These are phyloP conservation scores for Eurystomus glaucurus DNA, from an alignment of 2,797 vertebrate species.

Conservation along the genomic window DNA sequence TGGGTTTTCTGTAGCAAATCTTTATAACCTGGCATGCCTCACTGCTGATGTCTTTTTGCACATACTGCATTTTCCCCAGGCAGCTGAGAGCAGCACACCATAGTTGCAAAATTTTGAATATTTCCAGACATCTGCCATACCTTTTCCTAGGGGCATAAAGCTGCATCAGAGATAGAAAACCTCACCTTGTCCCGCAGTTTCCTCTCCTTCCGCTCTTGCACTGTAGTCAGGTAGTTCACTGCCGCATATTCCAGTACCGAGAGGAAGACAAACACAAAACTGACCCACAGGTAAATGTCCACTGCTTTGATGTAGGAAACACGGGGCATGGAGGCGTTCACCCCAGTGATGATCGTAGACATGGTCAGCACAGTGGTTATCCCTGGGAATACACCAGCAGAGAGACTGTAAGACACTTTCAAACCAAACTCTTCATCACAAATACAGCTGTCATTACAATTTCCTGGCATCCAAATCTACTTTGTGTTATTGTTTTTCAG, in stretches of 20 bases:
- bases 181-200: slow-evolving; percentile 87
- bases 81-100: neutral
- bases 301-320: slow-evolving; percentile 96
- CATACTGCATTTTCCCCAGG: fast-evolving
- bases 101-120: neutral
- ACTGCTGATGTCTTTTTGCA: neutral
- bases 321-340: slow-evolving; percentile 95
- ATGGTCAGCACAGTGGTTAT: slow-evolving; percentile 93
- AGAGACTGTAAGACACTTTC: neutral
- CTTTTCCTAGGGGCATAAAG: neutral
- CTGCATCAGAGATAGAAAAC: neutral
- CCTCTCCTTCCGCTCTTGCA: slow-evolving; percentile 89
- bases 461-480: neutral
- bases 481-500: neutral
- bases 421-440: neutral
- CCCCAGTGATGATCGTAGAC: slow-evolving; percentile 95
- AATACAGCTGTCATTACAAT: neutral
- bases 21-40: fast-evolving
- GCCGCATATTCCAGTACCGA: slow-evolving; percentile 93
- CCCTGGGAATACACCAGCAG: slow-evolving; percentile 49
- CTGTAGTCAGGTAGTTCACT: slow-evolving; percentile 92
- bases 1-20: neutral
- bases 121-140: neutral
- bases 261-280: slow-evolving; percentile 95
- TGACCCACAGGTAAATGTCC: slow-evolving; percentile 96